A percentile compares a stretch with the other conserved stretches of the same genome.
phyloP scores from a whole-genome alignment of 1,140 invertebrate species.

The Paramacrobiotus metropolitanus region DNA sequence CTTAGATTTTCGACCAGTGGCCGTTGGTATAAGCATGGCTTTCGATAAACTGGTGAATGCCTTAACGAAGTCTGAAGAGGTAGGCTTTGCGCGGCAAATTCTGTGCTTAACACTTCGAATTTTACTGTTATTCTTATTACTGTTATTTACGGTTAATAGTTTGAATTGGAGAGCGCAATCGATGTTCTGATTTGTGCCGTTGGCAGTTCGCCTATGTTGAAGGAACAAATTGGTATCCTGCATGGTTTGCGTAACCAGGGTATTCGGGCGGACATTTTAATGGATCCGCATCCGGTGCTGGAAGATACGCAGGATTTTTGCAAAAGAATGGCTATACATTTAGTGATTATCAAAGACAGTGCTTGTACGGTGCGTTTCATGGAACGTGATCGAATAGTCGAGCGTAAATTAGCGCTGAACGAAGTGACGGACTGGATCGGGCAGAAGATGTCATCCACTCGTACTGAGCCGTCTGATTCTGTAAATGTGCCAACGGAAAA shows the following conservation, averaged over 20 bases:
- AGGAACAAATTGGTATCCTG: slow-evolving; percentile 35
- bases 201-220: slow-evolving; percentile 28
- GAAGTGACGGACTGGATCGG: slow-evolving; percentile 34
- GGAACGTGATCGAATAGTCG: slow-evolving; percentile 29
- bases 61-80: slow-evolving; percentile 23
- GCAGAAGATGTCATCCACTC: slow-evolving; percentile 23
- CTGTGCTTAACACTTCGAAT: too few relatives aligned
- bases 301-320: slow-evolving; percentile 43
- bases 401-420: slow-evolving; percentile 30
- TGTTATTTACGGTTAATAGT: slow-evolving; percentile 13
- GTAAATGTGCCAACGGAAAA: too few relatives aligned
- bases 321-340: slow-evolving; percentile 34
- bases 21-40: slow-evolving; percentile 47
- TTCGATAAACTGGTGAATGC: slow-evolving; percentile 37
- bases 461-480: too few relatives aligned
- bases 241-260: slow-evolving; percentile 33
- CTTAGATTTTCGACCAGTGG: slow-evolving; percentile 26
- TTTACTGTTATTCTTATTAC: too few relatives aligned
- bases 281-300: slow-evolving; percentile 26
- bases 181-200: slow-evolving; percentile 41
- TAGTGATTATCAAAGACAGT: slow-evolving; percentile 38
- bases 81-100: too few relatives aligned
- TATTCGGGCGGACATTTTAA: slow-evolving; percentile 28
- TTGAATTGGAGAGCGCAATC: slow-evolving; percentile 19
- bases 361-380: slow-evolving; percentile 20